phyloP scores from a whole-genome alignment of 1,140 invertebrate genomes.

The Chymomyza costata region DNA sequence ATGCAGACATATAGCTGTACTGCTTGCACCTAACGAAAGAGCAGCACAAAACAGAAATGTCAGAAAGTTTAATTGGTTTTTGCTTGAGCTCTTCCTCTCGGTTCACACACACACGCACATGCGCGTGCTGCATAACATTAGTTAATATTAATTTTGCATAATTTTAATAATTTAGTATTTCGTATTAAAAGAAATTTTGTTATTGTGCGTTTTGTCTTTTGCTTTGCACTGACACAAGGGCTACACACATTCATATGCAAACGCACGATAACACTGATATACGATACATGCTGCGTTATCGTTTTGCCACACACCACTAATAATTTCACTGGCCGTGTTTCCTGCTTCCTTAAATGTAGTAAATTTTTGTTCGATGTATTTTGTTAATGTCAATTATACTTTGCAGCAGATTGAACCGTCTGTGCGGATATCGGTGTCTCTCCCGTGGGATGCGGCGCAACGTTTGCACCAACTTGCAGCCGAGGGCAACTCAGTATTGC shows the following conservation, averaged over 20 bases:
- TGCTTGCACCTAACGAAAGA: constrained; percentile 33
- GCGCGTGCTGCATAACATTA: no score
- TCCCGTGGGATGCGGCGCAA: constrained; percentile 94
- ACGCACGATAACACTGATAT: constrained; percentile 31
- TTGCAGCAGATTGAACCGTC: constrained; percentile 92
- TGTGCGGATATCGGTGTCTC: constrained; percentile 96
- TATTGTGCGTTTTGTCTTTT: no score
- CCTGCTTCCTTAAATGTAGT: constrained; percentile 18
- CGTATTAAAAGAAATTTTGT: no score
- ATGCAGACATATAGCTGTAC: constrained; percentile 44
- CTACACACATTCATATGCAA: constrained; percentile 22
- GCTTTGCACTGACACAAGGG: constrained; percentile 30
- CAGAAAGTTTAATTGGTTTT: constrained; percentile 35
- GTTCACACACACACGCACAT: no score
- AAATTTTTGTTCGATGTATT: constrained; percentile 20
- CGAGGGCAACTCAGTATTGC: constrained; percentile 89
- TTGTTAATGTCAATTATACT: neutral
- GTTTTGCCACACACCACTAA: constrained; percentile 16
- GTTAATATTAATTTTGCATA: no score
- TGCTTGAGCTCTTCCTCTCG: no score
- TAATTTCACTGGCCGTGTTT: constrained; percentile 17
- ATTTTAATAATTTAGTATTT: no score
- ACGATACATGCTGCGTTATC: constrained; percentile 13
- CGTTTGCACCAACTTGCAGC: constrained; percentile 92
- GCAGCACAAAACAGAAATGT: constrained; percentile 39